phyloP scores from a whole-genome alignment of 1,140 invertebrate genomes.

The Leguminivora glycinivorella region DNA sequence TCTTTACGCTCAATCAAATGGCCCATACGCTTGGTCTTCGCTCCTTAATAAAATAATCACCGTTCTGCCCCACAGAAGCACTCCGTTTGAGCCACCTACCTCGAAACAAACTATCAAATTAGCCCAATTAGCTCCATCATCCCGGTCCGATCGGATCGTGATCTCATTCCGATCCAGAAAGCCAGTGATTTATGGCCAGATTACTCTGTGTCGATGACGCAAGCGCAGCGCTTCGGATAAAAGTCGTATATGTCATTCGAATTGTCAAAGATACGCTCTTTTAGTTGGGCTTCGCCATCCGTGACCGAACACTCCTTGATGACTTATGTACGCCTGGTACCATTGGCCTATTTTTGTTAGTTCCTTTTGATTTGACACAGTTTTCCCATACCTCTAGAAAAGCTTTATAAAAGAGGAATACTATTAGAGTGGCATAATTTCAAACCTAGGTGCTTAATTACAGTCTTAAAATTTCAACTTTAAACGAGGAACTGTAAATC shows the following conservation, averaged over 20 bases:
- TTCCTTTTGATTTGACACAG: slow-evolving; percentile 11
- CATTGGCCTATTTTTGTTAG: slow-evolving; percentile 54
- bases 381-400: background rate
- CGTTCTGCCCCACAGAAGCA: background rate
- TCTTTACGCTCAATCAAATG: too few relatives aligned
- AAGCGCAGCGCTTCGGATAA: slow-evolving; percentile 41
- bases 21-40: too few relatives aligned
- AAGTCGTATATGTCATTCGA: slow-evolving; percentile 18
- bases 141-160: slow-evolving; percentile 58
- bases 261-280: slow-evolving; percentile 2
- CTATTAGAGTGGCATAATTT: too few relatives aligned
- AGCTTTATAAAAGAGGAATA: too few relatives aligned
- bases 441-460: too few relatives aligned
- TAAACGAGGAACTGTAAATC: too few relatives aligned
- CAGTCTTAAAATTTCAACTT: too few relatives aligned
- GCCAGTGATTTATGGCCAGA: slow-evolving; percentile 69
- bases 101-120: slow-evolving; percentile 23
- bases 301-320: slow-evolving; percentile 70
- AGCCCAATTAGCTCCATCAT: slow-evolving; percentile 61
- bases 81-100: slow-evolving; percentile 8
- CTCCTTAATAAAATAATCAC: background rate
- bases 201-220: slow-evolving; percentile 63
- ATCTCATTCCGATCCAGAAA: slow-evolving; percentile 72
- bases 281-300: slow-evolving; percentile 43
- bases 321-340: slow-evolving; percentile 42